Base-by-base conservation (phyloP, 2,797 vertebrate species). In the Euphonia xanthogaster region DNA sequence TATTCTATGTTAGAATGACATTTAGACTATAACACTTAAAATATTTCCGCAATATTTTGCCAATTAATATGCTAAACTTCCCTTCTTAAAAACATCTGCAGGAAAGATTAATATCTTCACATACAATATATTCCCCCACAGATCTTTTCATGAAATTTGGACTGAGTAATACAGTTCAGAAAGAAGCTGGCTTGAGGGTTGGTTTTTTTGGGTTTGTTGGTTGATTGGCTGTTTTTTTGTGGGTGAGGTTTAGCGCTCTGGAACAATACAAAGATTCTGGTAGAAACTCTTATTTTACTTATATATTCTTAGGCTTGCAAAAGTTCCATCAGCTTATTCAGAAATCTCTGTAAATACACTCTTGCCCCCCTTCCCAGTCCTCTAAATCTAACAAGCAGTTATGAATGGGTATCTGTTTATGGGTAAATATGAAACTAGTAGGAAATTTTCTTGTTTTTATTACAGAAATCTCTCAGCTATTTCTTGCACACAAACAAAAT, bases 71-170 rank as follows among this genome's bases (percentile, higher is more conserved):
- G 14, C 9, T 22, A 65, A 75, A 63, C 1, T 3, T 25, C 40
- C 6, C 54, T 68, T 57, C 45, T 75, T 57, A 39, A 72, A 90
- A 86, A 6, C 21, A 57, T 55, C 12, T 54, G 7, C 68, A 58
- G 40, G 61, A 77, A 60, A 60, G 23, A 61, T 28, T 1, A 42
- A 22, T 88, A 31, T n/a, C 37, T 54, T 54, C 28, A 35, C 7
- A 15, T 31, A 21, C 0, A 3, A 2, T 58, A 4, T 58, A 18
- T 61, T 60, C 5, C 21, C 4, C 5, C 31, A 12, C 10, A 37
- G 24, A n/a, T 10, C 16, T 68, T 63, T 42, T 12, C 68, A 22
- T 65, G 25, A 79, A 78, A 63, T 68, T 20, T 65, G 51, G 25
- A 63, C 16, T 53, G 19, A 72, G 24, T 37, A 19, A 37, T 9